Evolutionary conservation across 1,140 invertebrate genomes (phyloP), one percentile per base, ranked within the genome.

Genomic region (Carcinoscorpius rotundicauda): DNA sequence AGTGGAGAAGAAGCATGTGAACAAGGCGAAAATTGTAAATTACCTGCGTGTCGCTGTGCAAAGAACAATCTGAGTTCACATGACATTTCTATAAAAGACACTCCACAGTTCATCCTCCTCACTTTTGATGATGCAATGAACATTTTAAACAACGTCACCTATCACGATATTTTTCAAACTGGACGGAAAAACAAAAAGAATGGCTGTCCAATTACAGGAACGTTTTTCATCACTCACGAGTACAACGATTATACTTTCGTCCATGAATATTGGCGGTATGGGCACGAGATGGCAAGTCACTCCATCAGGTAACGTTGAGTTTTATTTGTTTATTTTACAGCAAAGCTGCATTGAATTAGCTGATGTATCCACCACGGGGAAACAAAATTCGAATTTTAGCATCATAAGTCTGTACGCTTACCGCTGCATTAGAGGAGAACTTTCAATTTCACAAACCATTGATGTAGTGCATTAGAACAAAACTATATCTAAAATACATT

Each of bases 101-200:
- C 61, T 3, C 69, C 69, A 11, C 69, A 70, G 58, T 64, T 91
- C 84, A 86, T 92, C 61, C 79, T 85, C 3, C 72, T 92, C 4
- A 89, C 87, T 3, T 92, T 91, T 71, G 83, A 89, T 71, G 89
- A 89, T 70, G 84, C 88, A 2, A 64, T 74, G 5, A 70, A 67
- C 48, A 55, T 60, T 3, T 52, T 61, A 4, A 71, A 66, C 51
- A 64, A 65, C 56, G 5, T 58, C 4, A 70, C 64, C 49, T 73
- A 71, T 52, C n/a, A 65, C 9, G 52, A 64, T 50, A 61, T 72
- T 8, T 72, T 71, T 49, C 50, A 49, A 58, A 49, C 64, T 9
- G 72, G 69, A 55, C 58, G 70, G 11, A 70, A 68, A 4, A 71
- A 71, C 61, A 8, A 58, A 29, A 73, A 71, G 49, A 80, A 81